Percentiles rank a stretch among this genome's conserved stretches.
Conservation (phyloP, 2,113 vertebrate genomes). For the Gadus macrocephalus region DNA sequence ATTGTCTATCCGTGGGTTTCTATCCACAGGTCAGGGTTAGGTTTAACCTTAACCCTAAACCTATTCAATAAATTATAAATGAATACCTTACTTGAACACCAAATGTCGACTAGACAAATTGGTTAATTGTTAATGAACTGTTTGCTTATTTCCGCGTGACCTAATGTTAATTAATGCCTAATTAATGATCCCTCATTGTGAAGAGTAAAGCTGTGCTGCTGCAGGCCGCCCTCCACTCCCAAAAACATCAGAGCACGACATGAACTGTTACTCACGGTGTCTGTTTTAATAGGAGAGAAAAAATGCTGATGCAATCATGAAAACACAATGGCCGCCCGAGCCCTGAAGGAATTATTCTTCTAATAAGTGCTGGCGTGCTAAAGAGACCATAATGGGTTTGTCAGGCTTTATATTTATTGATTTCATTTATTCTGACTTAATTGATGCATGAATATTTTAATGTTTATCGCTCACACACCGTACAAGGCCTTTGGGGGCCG, state of each 20-base stretch:
- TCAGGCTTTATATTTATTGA: conserved; percentile 63
- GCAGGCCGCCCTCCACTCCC: neutral
- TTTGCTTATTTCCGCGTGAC: neutral
- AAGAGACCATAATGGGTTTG: conserved; percentile 59
- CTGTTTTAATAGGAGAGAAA: neutral
- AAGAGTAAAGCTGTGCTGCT: no score
- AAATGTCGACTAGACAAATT: no score
- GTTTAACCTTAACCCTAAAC: no score
- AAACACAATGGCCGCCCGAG: conserved; percentile 30
- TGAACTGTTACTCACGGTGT: neutral
- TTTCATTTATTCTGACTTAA: conserved; percentile 67
- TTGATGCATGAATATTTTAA: conserved; percentile 72
- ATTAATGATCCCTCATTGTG: neutral
- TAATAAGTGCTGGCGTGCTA: conserved; percentile 45
- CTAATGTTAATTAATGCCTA: no score
- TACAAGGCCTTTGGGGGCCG: conserved; percentile 41
- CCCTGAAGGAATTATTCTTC: conserved; percentile 58
- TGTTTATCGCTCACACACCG: conserved; percentile 48
- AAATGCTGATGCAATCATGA: conserved; percentile 23
- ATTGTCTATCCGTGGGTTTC: no score
- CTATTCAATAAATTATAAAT: no score
- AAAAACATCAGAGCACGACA: neutral
- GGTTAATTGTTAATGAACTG: no score
- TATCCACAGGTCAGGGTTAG: no score
- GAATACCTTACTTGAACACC: no score